Percentiles rank a stretch among this genome's conserved stretches.
These are phyloP conservation scores for Hiodon tergisus DNA, from an alignment of 2,113 vertebrate genomes.

Conservation along the genomic window DNA sequence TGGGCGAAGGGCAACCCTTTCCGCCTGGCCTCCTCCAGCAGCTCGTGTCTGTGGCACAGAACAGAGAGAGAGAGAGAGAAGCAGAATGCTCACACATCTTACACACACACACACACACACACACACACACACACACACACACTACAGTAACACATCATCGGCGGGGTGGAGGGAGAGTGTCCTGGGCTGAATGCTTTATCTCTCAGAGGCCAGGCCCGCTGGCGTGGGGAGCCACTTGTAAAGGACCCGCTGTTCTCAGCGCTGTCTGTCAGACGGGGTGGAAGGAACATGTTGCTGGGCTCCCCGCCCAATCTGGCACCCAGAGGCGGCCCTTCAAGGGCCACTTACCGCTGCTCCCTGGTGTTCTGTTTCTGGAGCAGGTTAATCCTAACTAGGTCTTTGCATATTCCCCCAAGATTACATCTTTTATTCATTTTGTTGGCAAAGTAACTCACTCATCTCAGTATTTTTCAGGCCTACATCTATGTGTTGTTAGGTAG, in stretches of 20 bases:
- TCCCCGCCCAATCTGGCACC: too few species aligned
- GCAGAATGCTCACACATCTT: background rate
- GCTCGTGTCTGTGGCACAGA: slow-evolving; percentile 77
- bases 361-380: too few species aligned
- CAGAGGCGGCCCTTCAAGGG: too few species aligned
- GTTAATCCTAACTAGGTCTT: background rate
- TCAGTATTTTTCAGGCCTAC: background rate
- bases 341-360: too few species aligned
- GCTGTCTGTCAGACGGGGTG: too few species aligned
- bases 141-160: background rate
- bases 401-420: background rate
- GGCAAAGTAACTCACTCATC: background rate
- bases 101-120: slow-evolving; percentile 19
- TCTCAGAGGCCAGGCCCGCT: too few species aligned
- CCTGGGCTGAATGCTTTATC: too few species aligned
- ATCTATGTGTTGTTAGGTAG: background rate
- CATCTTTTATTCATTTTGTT: background rate
- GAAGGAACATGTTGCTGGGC: too few species aligned
- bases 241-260: too few species aligned
- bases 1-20: slow-evolving; percentile 97
- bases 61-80: background rate
- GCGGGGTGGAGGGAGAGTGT: too few species aligned
- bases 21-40: slow-evolving; percentile 92
- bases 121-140: background rate
- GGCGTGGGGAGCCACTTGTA: too few species aligned